phyloP scores from a whole-genome alignment of 2,888 invertebrate genomes.

The Himalopsyche tibetana region DNA sequence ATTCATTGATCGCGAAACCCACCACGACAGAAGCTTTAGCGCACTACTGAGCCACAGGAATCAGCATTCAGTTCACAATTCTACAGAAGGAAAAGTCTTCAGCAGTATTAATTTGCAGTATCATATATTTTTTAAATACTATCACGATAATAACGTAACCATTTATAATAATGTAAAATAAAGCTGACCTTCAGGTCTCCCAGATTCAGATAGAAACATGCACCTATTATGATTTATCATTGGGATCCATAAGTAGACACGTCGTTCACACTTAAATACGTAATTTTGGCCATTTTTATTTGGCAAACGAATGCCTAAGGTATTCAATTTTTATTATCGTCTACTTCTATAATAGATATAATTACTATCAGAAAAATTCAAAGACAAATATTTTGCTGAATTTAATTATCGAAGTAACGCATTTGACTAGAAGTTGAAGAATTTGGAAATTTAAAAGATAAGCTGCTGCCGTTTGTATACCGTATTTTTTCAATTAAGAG shows the following conservation, averaged over 20 bases:
- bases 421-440: slow-evolving; percentile 24
- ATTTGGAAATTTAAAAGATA: background rate
- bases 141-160: too few relatives aligned
- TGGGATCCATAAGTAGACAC: background rate
- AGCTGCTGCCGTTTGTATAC: background rate
- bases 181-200: too few relatives aligned
- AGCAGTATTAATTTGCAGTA: too few relatives aligned
- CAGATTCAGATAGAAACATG: background rate
- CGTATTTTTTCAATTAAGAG: too few relatives aligned
- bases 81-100: too few relatives aligned
- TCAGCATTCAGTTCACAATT: too few relatives aligned
- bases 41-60: too few relatives aligned
- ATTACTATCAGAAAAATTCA: background rate
- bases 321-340: background rate
- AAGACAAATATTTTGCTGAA: background rate
- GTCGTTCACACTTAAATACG: slow-evolving; percentile 1
- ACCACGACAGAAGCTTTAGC: too few relatives aligned
- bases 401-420: background rate
- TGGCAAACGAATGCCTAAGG: slow-evolving; percentile 27
- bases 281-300: slow-evolving; percentile 37
- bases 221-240: background rate
- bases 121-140: too few relatives aligned
- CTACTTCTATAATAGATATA: background rate
- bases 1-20: too few relatives aligned
- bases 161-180: too few relatives aligned